Conservation (phyloP, 2,888 invertebrate species). For the Torymus texanus region DNA sequence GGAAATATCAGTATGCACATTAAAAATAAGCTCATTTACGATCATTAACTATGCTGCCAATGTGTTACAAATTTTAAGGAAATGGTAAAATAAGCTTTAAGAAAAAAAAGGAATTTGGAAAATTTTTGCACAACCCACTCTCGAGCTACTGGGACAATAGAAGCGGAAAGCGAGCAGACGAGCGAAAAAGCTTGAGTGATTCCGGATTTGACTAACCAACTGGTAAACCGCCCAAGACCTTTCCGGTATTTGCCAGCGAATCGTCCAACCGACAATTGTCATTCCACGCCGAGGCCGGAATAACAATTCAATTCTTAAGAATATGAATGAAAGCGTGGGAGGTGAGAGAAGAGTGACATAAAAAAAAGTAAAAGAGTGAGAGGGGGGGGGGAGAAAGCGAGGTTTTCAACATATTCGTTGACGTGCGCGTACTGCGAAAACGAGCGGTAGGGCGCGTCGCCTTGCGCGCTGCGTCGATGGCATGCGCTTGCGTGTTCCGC, state of each 20-base stretch:
- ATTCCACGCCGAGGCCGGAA: conserved; percentile 53
- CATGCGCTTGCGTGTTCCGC: conserved; percentile 62
- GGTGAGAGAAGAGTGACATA: conserved; percentile 1
- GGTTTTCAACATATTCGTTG: conserved; percentile 55
- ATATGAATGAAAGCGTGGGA: conserved; percentile 4
- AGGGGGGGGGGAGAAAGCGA: conserved; percentile 24
- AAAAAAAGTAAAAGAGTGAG: neutral
- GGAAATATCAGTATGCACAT: no score
- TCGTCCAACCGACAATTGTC: conserved; percentile 59
- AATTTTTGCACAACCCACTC: neutral
- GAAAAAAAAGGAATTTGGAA: conserved; percentile 2
- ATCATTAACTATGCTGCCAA: no score
- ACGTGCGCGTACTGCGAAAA: conserved; percentile 55
- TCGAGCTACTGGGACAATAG: conserved; percentile 34
- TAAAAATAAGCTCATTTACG: no score
- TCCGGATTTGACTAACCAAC: conserved; percentile 60
- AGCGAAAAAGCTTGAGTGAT: conserved; percentile 54
- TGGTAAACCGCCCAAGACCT: conserved; percentile 55
- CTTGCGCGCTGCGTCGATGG: conserved; percentile 32
- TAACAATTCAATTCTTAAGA: conserved; percentile 57
- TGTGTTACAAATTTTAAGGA: no score
- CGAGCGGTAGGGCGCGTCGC: conserved; percentile 26
- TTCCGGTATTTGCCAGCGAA: conserved; percentile 58
- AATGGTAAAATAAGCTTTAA: neutral
- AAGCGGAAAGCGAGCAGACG: conserved; percentile 36